Evolutionary conservation across 2,113 vertebrate genomes (phyloP).

Genomic region (Cervus canadensis): DNA sequence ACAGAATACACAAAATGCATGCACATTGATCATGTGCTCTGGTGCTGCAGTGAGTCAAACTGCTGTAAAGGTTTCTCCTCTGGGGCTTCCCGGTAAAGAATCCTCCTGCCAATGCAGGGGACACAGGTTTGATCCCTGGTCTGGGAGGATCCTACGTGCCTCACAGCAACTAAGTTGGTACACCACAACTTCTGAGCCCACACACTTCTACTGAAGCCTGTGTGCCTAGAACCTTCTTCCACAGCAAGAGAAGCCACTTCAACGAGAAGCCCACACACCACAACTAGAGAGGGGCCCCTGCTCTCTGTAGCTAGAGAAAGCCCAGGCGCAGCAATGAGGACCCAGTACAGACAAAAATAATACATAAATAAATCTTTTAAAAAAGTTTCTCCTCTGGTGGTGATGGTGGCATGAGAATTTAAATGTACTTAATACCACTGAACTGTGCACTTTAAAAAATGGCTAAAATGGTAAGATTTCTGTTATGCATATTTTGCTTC

Average conservation of each 20-base stretch:
- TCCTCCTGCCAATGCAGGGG: background rate
- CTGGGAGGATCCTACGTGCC: background rate
- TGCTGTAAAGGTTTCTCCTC: background rate
- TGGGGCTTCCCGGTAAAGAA: background rate
- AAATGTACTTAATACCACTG: too few species aligned
- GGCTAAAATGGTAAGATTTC: background rate
- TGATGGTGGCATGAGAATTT: background rate
- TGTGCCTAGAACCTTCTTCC: background rate
- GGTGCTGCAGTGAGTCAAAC: background rate
- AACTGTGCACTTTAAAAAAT: background rate
- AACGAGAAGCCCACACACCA: background rate
- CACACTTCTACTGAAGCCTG: background rate
- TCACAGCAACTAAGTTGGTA: background rate
- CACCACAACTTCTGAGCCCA: background rate
- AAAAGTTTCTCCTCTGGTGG: background rate
- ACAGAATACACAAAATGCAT: background rate
- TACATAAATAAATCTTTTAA: background rate
- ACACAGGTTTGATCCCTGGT: background rate
- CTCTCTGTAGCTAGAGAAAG: background rate
- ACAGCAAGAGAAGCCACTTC: background rate
- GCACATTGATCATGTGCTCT: rapidly evolving
- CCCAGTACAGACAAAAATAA: background rate
- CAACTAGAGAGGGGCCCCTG: background rate
- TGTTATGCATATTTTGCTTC: background rate
- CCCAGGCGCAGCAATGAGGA: background rate